These are phyloP conservation scores for Thalassoma bifasciatum DNA, from an alignment of 2,113 vertebrate species.

Conservation along the genomic window DNA sequence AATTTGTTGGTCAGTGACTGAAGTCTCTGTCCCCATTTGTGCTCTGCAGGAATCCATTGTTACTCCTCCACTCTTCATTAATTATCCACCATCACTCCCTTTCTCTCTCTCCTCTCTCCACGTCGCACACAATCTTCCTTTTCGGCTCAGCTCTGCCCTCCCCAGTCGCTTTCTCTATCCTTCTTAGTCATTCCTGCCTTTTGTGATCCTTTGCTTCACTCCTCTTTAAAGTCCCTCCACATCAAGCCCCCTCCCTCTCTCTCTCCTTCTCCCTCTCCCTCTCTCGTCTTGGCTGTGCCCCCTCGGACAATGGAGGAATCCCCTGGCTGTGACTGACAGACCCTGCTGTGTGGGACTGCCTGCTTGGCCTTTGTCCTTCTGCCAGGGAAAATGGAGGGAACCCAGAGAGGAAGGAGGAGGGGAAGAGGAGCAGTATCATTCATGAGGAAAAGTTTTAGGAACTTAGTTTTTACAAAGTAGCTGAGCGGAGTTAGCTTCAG, in stretches of 20 bases:
- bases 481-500: slow-evolving; percentile 18
- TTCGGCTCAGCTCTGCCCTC: slow-evolving; percentile 28
- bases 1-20: slow-evolving; percentile 45
- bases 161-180: slow-evolving; percentile 41
- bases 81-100: slow-evolving; percentile 68
- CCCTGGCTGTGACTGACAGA: slow-evolving; percentile 73
- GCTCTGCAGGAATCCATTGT: slow-evolving; percentile 66
- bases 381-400: slow-evolving; percentile 74
- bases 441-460: slow-evolving; percentile 54
- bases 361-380: slow-evolving; percentile 73
- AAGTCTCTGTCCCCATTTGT: slow-evolving; percentile 55
- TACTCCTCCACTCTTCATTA: slow-evolving; percentile 67
- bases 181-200: slow-evolving; percentile 66
- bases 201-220: slow-evolving; percentile 57
- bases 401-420: slow-evolving; percentile 55
- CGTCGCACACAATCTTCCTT: slow-evolving; percentile 47
- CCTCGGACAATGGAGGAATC: slow-evolving; percentile 76
- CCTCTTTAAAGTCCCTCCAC: slow-evolving; percentile 61
- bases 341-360: slow-evolving; percentile 68
- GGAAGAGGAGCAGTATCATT: slow-evolving; percentile 60
- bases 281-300: slow-evolving; percentile 44
- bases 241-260: slow-evolving; percentile 23
- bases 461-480: slow-evolving; percentile 27
- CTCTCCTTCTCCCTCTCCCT: slow-evolving; percentile 4
- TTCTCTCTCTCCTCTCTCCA: slow-evolving; percentile 45